phyloP scores from a whole-genome alignment of 2,888 invertebrate species.

The Gibbula magus region DNA sequence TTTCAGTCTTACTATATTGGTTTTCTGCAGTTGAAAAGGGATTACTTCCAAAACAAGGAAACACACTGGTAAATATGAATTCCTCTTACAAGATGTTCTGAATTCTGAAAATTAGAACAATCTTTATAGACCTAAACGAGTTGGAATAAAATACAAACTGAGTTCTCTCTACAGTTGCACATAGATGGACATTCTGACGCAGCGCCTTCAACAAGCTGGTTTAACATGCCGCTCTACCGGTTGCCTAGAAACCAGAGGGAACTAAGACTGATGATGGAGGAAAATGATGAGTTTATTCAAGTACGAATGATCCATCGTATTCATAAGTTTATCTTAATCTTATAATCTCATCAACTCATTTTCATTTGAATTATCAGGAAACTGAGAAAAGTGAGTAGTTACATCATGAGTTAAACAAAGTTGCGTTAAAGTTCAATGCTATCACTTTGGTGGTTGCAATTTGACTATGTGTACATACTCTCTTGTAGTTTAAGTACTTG shows the following conservation, averaged over 20 bases:
- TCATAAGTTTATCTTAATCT: too few species aligned
- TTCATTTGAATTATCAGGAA: too few species aligned
- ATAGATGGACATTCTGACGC: slow-evolving; percentile 66
- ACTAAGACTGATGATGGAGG: slow-evolving; percentile 59
- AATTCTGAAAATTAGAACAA: not conserved
- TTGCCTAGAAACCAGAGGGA: slow-evolving; percentile 51
- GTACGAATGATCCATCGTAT: slow-evolving; percentile 39
- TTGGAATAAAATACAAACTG: not conserved
- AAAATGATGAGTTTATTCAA: slow-evolving; percentile 66
- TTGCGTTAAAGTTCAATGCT: too few species aligned
- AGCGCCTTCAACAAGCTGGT: slow-evolving; percentile 48
- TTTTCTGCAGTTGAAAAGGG: slow-evolving; percentile 50
- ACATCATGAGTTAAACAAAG: too few species aligned
- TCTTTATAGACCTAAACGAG: too few species aligned
- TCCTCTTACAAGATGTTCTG: slow-evolving; percentile 4
- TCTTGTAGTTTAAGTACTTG: too few species aligned
- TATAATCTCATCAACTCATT: too few species aligned
- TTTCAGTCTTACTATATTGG: slow-evolving; percentile 63
- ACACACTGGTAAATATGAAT: slow-evolving; percentile 49
- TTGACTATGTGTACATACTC: too few species aligned
- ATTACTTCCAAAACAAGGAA: slow-evolving; percentile 46
- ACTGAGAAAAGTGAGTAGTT: too few species aligned
- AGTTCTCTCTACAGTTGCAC: slow-evolving; percentile 49
- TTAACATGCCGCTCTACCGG: slow-evolving; percentile 54
- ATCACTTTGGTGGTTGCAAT: too few species aligned